Conservation (phyloP, 2,888 invertebrate genomes). For the Cartodere bifasciata region DNA sequence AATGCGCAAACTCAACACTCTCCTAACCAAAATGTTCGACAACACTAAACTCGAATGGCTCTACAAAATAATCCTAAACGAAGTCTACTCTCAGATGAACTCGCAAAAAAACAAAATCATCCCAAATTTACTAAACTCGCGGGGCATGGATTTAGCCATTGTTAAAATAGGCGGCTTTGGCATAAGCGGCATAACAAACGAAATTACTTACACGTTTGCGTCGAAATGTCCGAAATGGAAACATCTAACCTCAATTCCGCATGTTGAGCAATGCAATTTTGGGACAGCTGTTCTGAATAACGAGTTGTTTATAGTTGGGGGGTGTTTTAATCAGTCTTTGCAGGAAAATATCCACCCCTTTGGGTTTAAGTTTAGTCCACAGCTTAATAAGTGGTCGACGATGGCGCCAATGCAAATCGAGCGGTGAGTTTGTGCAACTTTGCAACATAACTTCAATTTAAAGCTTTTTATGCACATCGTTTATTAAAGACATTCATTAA, state of each 20-base stretch:
- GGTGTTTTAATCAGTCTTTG: slow-evolving; percentile 55
- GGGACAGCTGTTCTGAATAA: slow-evolving; percentile 56
- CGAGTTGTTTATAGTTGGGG: slow-evolving; percentile 56
- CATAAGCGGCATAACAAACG: slow-evolving; percentile 50
- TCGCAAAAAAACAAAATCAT: slow-evolving; percentile 16
- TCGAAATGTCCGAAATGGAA: slow-evolving; percentile 48
- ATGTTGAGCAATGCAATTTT: slow-evolving; percentile 62
- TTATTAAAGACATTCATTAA: no score
- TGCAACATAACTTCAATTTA: no score
- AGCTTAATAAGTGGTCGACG: slow-evolving; percentile 50
- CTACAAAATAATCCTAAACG: slow-evolving; percentile 31
- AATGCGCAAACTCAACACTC: slow-evolving; percentile 22
- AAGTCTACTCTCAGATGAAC: slow-evolving; percentile 26
- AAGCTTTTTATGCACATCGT: no score
- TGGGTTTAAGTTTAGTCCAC: slow-evolving; percentile 48
- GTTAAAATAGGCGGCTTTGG: slow-evolving; percentile 60
- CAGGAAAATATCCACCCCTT: slow-evolving; percentile 61
- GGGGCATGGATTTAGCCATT: slow-evolving; percentile 56
- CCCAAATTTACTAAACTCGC: slow-evolving; percentile 40
- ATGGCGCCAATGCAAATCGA: slow-evolving; percentile 54
- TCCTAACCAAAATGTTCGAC: slow-evolving; percentile 24
- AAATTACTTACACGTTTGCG: slow-evolving; percentile 51
- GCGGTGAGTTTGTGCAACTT: no score
- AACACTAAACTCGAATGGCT: slow-evolving; percentile 26
- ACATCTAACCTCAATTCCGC: slow-evolving; percentile 54